Base-by-base conservation (phyloP, 1,140 invertebrate species). In the Maniola jurtina region DNA sequence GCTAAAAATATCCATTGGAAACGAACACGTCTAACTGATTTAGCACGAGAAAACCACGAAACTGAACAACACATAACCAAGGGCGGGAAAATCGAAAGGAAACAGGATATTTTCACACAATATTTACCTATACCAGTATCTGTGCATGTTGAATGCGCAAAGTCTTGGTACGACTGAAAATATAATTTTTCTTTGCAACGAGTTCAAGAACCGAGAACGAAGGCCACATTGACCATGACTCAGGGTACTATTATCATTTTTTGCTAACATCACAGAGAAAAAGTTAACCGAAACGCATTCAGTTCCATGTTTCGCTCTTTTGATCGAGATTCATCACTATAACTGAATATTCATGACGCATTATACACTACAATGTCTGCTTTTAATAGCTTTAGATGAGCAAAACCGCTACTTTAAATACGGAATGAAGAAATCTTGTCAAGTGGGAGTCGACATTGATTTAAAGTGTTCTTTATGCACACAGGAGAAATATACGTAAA, bases 161-260 rank as follows among this genome's bases (percentile, higher is more conserved):
- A 70, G 74, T 74, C 72, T 64, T 68, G 66, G 52, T 64, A 45
- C 67, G 67, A 81, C 79, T 81, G 78, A 79, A 64, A 54, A n/a
- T n/a, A n/a, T n/a, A n/a, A 15, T 55, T 60, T 66, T 38, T 65
- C 64, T 66, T 45, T 64, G 65, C 52, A 33, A 58, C 68, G 73
- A 66, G 86, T 89, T 89, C 84, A 89, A 85, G 76, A 84, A 89
- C 83, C 86, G 79, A 72, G 67, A 50, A 68, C 72, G 76, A 83
- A 89, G 83, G 84, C 81, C 80, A 80, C 55, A 73, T 42, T 69
- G 62, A 66, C 71, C 81, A 76, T 86, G 86, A 87, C 58, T 84
- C 86, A 87, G 70, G 68, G 55, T 68, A 70, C 73, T 74, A 81
- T 83, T 80, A 81, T 76, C 66, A 68, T 65, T 77, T 78, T 86